A percentile compares a stretch with the other conserved stretches of the same genome.
Evolutionary conservation across 2,888 invertebrate species (phyloP).

Genomic region (Heliconius cydno): DNA sequence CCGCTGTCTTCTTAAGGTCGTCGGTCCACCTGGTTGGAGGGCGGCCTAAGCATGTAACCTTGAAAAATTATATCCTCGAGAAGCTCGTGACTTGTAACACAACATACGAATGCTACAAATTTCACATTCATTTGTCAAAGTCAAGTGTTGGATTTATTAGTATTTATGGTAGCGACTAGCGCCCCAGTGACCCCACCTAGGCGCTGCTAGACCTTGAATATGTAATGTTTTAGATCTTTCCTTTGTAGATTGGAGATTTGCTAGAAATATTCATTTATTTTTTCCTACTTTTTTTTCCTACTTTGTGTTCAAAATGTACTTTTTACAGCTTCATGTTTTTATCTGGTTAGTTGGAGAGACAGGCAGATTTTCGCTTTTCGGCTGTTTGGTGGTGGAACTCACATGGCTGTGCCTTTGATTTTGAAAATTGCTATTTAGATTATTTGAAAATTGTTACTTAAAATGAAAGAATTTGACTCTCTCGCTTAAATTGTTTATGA

Average conservation of each 20-base stretch:
- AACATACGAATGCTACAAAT: conserved; percentile 47
- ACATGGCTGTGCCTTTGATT: no score
- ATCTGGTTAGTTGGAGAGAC: background rate
- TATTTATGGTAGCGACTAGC: conserved; percentile 50
- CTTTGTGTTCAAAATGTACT: background rate
- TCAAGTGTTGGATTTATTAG: conserved; percentile 52
- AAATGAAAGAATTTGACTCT: background rate
- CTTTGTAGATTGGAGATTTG: conserved; percentile 28
- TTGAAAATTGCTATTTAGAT: no score
- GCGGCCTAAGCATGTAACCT: no score
- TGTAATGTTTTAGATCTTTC: conserved; percentile 38
- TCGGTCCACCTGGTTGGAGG: no score
- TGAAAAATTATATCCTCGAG: background rate
- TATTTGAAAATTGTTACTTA: background rate
- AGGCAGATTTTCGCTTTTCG: background rate
- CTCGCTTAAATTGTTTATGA: no score
- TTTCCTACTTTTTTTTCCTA: background rate
- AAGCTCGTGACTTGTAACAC: conserved; percentile 31
- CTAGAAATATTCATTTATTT: conserved; percentile 19
- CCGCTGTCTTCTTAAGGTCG: no score
- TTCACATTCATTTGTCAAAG: conserved; percentile 55
- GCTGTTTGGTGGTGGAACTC: background rate
- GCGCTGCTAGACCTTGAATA: conserved; percentile 45
- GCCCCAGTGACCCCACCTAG: conserved; percentile 51
- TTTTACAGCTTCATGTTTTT: background rate